Conservation (phyloP, 37 sponge, comb jelly and placozoan genomes). For the Lycopodina hypogea region DNA sequence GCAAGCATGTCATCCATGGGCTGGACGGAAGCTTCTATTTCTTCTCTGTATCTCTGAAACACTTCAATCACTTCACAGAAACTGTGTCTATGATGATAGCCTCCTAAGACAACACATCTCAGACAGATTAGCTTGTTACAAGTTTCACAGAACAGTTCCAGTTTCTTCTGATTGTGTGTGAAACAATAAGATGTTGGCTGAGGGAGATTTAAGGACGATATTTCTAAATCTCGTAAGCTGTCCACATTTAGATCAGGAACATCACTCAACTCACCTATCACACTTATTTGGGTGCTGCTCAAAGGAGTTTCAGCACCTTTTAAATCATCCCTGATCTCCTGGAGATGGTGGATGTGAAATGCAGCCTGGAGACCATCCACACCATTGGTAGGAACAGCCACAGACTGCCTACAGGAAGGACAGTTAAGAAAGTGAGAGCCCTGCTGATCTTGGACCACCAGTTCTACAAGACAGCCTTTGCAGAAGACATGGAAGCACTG, state of each 20-base stretch:
- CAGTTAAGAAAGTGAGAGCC: conserved; percentile 27
- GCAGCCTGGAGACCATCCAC: conserved; percentile 50
- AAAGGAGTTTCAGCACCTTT: background rate
- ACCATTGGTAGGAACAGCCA: conserved; percentile 35
- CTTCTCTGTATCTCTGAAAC: conserved; percentile 27
- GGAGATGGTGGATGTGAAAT: conserved; percentile 61
- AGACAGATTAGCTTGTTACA: conserved; percentile 44
- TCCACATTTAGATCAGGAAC: too few relatives aligned
- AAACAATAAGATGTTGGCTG: background rate
- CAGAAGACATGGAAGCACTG: conserved; percentile 50
- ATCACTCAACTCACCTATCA: too few relatives aligned
- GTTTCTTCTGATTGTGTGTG: conserved; percentile 15
- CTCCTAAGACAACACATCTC: conserved; percentile 15
- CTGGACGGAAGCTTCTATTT: background rate
- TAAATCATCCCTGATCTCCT: conserved; percentile 33
- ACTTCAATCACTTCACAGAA: conserved; percentile 20
- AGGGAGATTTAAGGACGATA: too few relatives aligned
- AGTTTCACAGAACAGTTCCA: conserved; percentile 43
- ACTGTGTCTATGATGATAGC: conserved; percentile 19
- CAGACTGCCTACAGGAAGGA: conserved; percentile 50
- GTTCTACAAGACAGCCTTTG: conserved; percentile 15
- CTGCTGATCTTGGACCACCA: conserved; percentile 10
- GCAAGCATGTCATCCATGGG: conserved; percentile 17
- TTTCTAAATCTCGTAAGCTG: too few relatives aligned
- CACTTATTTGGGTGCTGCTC: too few relatives aligned